Percentiles rank a stretch among this genome's conserved stretches.
These are phyloP conservation scores for Ichneumon xanthorius DNA, from an alignment of 2,888 invertebrate species.

Conservation along the genomic window DNA sequence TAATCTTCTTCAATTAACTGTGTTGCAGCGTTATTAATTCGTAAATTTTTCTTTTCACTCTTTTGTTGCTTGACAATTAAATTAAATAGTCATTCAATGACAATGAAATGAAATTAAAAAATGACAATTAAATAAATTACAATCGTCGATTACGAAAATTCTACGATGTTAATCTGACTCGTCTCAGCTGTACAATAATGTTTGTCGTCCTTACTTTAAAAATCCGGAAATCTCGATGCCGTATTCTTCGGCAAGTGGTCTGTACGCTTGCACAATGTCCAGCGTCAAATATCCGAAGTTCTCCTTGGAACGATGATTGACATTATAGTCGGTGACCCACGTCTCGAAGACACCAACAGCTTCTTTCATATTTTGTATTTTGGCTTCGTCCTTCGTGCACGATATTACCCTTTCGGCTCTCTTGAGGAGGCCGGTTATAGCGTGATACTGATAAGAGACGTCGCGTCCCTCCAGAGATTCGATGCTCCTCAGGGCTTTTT, in stretches of 20 bases:
- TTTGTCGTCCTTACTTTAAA: constrained; percentile 69
- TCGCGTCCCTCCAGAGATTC: constrained; percentile 90
- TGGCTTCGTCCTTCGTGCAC: constrained; percentile 91
- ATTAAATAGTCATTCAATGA: background rate
- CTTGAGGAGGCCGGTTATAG: constrained; percentile 90
- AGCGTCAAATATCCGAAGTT: constrained; percentile 90
- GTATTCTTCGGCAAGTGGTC: constrained; percentile 86
- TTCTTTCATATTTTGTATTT: constrained; percentile 90
- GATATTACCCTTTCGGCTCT: constrained; percentile 90
- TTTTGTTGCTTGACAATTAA: background rate
- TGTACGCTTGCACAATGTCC: constrained; percentile 87
- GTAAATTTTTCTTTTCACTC: no score
- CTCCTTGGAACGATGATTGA: constrained; percentile 88
- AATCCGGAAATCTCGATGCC: constrained; percentile 84
- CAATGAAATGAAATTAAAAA: background rate
- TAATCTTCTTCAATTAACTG: no score
- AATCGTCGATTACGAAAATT: background rate
- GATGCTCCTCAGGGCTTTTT: constrained; percentile 90
- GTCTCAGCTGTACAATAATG: background rate
- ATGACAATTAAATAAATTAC: background rate
- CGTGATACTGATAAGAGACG: constrained; percentile 91
- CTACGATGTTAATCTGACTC: background rate
- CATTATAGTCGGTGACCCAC: constrained; percentile 91
- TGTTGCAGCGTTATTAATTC: no score
- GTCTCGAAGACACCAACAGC: constrained; percentile 90